Base-by-base conservation (phyloP, 2,888 invertebrate genomes). In the Cotesia congregata region DNA sequence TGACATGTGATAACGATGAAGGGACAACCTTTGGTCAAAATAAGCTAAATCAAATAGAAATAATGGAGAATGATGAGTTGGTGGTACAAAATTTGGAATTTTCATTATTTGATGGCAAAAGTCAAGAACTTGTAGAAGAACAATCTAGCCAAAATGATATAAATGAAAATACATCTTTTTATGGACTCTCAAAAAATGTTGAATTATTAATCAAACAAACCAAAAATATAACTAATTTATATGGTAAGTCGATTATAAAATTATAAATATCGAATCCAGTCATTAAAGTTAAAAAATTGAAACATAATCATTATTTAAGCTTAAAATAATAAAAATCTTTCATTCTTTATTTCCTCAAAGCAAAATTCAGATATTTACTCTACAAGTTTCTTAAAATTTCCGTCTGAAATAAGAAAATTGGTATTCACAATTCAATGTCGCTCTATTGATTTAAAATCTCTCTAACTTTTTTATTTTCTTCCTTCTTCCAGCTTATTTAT, bases 161-260 rank as follows among this genome's bases (percentile, higher is more conserved):
- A n/a, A 41, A 79, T 59, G 0, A 67, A 1, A 67, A 73, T 60
- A 76, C 69, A 76, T 30, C 91, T 9, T 98, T 96, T 89, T 97
- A 95, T 91, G 97, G 96, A 0, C 90, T 98, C 62, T 96, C 97
- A 0, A 87, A 91, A 1, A 91, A 90, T 83, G 94, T 96, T 0
- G 93, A 93, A 86, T 90, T 91, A 9, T 90, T 97, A 80, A 93
- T 98, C 80, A 92, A 93, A 82, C 91, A 92, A 79, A 93, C 94
- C 82, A 94, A 96, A 86, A 95, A 95, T 80, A 97, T 98, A 79
- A 92, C 92, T 30, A 92, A 93, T 80, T 92, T 98, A 81, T 97
- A 97, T 92, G 95, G 96, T 96, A 88, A 90, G 90, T 77, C 41
- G 72, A 67, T 67, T 80, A 17, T 73, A n/a, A n/a, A 7, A 74